Conservation (phyloP, 2,797 vertebrate species). For the Chrysocyon brachyurus region DNA sequence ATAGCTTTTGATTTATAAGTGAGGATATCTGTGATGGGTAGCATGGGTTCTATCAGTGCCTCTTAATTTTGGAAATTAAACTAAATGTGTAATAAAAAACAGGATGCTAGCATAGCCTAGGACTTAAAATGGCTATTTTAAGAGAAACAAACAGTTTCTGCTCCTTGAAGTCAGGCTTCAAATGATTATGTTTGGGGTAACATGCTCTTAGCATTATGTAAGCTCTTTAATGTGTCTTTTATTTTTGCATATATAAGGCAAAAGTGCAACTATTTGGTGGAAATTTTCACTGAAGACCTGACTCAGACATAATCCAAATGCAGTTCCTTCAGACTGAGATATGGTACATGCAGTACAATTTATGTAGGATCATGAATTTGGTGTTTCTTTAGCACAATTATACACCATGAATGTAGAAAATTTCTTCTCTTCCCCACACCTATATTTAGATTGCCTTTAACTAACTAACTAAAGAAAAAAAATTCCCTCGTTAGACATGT, state of each 20-base stretch:
- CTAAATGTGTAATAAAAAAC: not conserved
- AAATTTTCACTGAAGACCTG: not conserved
- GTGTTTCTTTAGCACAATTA: not conserved
- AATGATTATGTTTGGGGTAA: not conserved
- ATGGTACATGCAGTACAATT: not conserved
- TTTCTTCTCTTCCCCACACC: not conserved
- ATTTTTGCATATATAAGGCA: not conserved
- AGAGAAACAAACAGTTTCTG: not conserved
- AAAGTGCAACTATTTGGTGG: not conserved
- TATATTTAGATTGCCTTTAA: not conserved
- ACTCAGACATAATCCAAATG: not conserved
- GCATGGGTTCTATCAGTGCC: not conserved
- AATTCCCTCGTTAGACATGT: not conserved
- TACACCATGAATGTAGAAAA: not conserved
- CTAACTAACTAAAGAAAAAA: not conserved
- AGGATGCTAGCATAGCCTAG: accelerated
- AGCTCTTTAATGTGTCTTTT: not conserved
- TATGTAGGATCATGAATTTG: not conserved
- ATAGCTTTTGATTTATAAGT: not conserved
- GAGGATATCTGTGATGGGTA: not conserved
- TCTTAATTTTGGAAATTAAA: not conserved
- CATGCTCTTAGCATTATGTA: not conserved
- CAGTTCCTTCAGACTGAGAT: not conserved
- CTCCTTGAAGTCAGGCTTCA: not conserved
- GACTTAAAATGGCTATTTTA: not conserved